A percentile compares a stretch with the other conserved stretches of the same genome.
These are phyloP conservation scores for Belgica antarctica DNA, from an alignment of 2,888 invertebrate species.

Conservation along the genomic window DNA sequence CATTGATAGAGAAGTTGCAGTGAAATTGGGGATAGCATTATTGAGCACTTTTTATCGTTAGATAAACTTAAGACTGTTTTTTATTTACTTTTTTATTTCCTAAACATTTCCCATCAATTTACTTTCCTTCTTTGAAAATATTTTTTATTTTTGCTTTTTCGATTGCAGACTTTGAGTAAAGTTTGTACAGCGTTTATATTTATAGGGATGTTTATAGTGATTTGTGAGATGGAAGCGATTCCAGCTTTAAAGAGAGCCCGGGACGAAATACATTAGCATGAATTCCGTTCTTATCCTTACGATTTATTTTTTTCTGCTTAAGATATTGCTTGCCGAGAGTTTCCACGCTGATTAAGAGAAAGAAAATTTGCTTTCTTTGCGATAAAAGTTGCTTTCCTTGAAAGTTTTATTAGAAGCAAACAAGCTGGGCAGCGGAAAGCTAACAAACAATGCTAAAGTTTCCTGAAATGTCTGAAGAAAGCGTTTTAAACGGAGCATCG, in stretches of 20 bases:
- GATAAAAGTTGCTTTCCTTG: not conserved
- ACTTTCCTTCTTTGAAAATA: not conserved
- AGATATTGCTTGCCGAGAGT: not conserved
- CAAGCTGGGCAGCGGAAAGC: not conserved
- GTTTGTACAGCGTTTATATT: not conserved
- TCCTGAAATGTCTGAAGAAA: too few species aligned
- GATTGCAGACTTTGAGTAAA: not conserved
- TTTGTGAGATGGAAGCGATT: conserved; percentile 11
- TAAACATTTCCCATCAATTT: not conserved
- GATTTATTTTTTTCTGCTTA: not conserved
- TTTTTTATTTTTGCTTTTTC: not conserved
- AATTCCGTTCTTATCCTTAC: conserved; percentile 8
- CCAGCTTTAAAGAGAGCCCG: not conserved
- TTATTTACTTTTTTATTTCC: not conserved
- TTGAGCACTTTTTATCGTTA: not conserved
- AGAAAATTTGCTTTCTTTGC: not conserved
- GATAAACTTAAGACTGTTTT: not conserved
- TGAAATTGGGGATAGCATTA: too few species aligned
- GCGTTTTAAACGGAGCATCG: too few species aligned
- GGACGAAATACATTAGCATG: conserved; percentile 22
- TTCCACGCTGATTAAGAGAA: not conserved
- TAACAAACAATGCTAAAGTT: too few species aligned
- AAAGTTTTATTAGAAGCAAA: not conserved
- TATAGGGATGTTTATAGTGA: conserved; percentile 6
- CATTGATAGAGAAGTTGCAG: not conserved